phyloP scores from a whole-genome alignment of 2,113 vertebrate genomes.

The Callipepla californica region DNA sequence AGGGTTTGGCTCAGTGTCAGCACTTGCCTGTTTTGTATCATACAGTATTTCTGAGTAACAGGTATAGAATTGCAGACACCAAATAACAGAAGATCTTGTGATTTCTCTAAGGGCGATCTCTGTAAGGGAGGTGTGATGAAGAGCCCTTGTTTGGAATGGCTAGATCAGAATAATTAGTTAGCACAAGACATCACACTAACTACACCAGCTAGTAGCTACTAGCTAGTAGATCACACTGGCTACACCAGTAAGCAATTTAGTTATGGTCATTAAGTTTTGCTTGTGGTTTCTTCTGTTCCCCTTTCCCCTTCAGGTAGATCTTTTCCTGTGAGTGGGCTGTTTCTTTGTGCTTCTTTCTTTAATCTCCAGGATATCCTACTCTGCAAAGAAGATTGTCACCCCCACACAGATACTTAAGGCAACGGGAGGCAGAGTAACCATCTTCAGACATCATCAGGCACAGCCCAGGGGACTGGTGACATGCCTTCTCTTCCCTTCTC shows the following conservation, averaged over 20 bases:
- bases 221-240: neutral
- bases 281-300: neutral
- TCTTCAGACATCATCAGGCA: neutral
- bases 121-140: neutral
- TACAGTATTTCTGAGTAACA: neutral
- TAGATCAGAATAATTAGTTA: neutral
- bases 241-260: neutral
- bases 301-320: neutral
- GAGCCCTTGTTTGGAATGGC: neutral
- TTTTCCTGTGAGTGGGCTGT: neutral
- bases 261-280: neutral
- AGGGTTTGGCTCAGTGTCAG: neutral
- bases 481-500: neutral
- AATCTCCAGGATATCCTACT: conserved; percentile 37
- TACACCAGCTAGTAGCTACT: neutral
- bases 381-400: conserved; percentile 53
- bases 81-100: neutral
- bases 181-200: neutral
- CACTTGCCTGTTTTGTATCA: neutral
- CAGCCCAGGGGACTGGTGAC: rapidly evolving
- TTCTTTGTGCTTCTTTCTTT: conserved; percentile 24
- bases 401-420: neutral
- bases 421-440: neutral
- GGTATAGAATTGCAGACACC: neutral
- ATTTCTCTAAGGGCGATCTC: neutral